These are phyloP conservation scores for Piliocolobus tephrosceles DNA, from an alignment of 2,113 vertebrate species.

Conservation along the genomic window DNA sequence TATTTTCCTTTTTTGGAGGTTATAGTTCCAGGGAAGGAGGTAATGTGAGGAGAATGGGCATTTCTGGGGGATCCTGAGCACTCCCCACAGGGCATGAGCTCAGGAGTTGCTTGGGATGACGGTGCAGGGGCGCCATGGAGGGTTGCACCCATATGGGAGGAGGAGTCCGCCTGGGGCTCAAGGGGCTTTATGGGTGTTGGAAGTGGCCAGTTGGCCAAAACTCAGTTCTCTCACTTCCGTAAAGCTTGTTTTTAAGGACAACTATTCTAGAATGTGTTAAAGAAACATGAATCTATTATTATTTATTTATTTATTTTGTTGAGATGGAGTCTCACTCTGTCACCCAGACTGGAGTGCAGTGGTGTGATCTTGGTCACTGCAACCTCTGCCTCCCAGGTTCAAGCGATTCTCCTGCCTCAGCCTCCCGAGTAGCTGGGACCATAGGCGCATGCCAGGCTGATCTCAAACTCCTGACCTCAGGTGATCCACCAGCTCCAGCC, in stretches of 20 bases:
- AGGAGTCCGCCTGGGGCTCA: neutral
- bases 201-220: neutral
- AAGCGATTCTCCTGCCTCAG: neutral
- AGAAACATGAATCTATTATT: neutral
- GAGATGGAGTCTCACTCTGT: neutral
- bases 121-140: neutral
- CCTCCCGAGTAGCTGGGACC: neutral
- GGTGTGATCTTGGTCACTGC: no score
- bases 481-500: no score
- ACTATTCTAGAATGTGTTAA: neutral
- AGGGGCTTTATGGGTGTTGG: neutral
- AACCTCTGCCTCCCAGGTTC: neutral
- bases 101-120: neutral
- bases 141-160: no score
- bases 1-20: slow-evolving; percentile 86
- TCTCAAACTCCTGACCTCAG: no score
- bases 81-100: no score
- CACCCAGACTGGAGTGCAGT: no score
- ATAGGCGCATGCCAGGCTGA: neutral
- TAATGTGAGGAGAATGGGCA: neutral
- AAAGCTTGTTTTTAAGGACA: neutral
- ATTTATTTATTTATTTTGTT: neutral
- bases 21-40: slow-evolving; percentile 74
- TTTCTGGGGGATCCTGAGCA: neutral
- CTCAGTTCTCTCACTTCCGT: neutral